These are phyloP conservation scores for Plecotus auritus DNA, from an alignment of 2,113 vertebrate species.

Conservation along the genomic window DNA sequence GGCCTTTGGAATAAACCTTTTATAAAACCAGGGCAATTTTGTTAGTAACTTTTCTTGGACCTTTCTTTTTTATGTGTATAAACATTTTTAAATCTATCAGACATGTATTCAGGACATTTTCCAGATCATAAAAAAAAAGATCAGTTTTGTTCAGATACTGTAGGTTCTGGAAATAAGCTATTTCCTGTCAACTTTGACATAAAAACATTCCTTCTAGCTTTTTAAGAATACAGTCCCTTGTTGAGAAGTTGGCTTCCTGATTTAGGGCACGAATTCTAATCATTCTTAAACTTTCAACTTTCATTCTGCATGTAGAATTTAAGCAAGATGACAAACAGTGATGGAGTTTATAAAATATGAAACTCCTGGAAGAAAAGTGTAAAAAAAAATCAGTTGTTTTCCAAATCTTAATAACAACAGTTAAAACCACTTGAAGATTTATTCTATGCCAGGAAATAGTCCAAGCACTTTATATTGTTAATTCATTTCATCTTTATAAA, in stretches of 20 bases:
- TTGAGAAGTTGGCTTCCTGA: neutral
- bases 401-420: neutral
- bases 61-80: neutral
- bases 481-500: conserved; percentile 3
- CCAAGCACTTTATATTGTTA: neutral
- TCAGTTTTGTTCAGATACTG: conserved; percentile 22
- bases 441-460: neutral
- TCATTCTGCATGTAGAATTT: neutral
- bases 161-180: conserved; percentile 41
- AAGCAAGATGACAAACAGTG: neutral
- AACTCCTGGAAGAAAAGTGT: neutral
- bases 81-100: neutral
- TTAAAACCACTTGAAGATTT: neutral
- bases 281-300: conserved; percentile 31
- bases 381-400: neutral
- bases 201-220: conserved; percentile 42
- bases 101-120: conserved; percentile 22
- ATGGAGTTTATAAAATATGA: neutral
- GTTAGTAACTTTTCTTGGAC: neutral
- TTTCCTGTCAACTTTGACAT: conserved; percentile 61
- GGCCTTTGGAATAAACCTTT: conserved; percentile 17
- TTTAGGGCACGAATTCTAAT: conserved; percentile 43
- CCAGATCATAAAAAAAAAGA: conserved; percentile 17
- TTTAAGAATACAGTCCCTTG: conserved; percentile 30
- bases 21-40: conserved; percentile 27